Evolutionary conservation across 2,888 invertebrate species (phyloP), one percentile per base, ranked within the genome.

Genomic region (Latrodectus elegans): DNA sequence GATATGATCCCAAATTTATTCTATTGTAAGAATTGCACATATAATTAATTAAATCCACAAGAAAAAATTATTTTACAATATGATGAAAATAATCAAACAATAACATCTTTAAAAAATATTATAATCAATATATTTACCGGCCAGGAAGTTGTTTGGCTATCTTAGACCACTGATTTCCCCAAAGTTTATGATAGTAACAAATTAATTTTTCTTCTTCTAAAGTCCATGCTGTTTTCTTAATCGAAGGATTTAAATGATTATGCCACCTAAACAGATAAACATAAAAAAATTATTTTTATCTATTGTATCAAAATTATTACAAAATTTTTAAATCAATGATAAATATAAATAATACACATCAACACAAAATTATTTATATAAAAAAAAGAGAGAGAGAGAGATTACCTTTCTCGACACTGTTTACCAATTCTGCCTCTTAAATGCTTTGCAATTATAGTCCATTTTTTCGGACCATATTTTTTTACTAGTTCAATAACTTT

Each of bases 131-230:
- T 12, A 14, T 14, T 76, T 86, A 95, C 95, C 95, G 94, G 91
- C 97, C 97, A 10, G 98, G 98, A 90, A 99, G 93, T 84, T 98
- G 93, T 92, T 98, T 99, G 1, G 99, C 98, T 89, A 99, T 99
- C 93, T 97, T 97, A 0, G 98, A 98, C 99, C 99, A 99, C 92
- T 98, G 97, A 93, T 99, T 99, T 10, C 99, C 99, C 90, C 96
- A 95, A 90, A 95, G 95, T 90, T 95, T 94, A 92, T 99, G 99
- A 15, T 93, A 92, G 79, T 93, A 91, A 91, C 96, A 95, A 91
- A 98, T 98, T 90, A 98, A 96, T 14, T 96, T 94, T 90, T 96
- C 94, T 92, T 99, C 99, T 81, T 96, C 96, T 90, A 97, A 97
- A 0, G 98, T 98, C 99, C 99, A 99, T 0, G 98, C 97, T 0